These are phyloP conservation scores for Lottia scabra DNA, from an alignment of 2,888 invertebrate genomes.

Conservation along the genomic window DNA sequence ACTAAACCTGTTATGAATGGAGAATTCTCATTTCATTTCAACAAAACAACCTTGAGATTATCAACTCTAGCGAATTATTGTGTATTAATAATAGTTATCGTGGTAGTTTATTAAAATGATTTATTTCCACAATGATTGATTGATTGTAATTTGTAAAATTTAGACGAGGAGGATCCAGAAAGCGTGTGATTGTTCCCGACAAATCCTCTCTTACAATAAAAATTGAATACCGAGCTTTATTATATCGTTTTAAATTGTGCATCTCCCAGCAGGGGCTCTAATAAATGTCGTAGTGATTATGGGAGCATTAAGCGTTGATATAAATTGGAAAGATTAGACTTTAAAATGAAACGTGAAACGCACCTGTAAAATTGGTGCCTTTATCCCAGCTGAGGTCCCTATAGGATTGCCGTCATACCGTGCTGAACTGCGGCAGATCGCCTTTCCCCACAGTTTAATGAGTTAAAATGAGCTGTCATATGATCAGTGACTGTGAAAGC, in stretches of 20 bases:
- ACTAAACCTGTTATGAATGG: too few species aligned
- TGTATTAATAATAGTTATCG: too few species aligned
- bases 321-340: neutral
- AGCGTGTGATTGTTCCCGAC: neutral
- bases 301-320: neutral
- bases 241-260: neutral
- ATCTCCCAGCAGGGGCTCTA: neutral
- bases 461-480: neutral
- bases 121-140: too few species aligned
- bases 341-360: neutral
- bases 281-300: neutral
- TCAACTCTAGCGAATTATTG: too few species aligned
- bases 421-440: neutral
- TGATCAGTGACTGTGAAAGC: neutral
- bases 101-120: too few species aligned
- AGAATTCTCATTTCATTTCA: too few species aligned
- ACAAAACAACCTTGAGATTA: too few species aligned
- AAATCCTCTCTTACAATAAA: neutral
- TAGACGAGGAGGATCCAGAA: neutral
- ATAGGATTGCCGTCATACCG: neutral
- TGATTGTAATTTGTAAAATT: too few species aligned
- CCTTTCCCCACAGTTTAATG: neutral
- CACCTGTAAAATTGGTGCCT: neutral
- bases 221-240: neutral
- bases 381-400: neutral